Conservation (phyloP, 2,888 invertebrate genomes). For the Tetranychus truncatus region DNA sequence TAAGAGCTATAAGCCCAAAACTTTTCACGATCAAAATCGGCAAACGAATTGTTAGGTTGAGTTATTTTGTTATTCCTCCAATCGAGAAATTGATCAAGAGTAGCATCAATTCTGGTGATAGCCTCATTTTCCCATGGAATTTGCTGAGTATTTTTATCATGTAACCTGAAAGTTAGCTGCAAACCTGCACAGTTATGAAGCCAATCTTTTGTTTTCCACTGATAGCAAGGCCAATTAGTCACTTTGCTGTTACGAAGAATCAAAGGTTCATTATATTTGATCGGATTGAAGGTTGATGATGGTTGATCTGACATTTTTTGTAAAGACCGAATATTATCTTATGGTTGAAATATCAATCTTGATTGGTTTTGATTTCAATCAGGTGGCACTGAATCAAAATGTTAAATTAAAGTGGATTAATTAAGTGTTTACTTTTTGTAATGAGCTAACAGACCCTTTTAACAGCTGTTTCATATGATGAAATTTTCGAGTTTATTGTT, state of each 20-base stretch:
- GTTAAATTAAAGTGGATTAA: too few relatives aligned
- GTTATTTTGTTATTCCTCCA: constrained; percentile 16
- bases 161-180: constrained; percentile 17
- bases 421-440: background rate
- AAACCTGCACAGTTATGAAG: constrained; percentile 10
- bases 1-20: constrained; percentile 25
- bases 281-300: background rate
- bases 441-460: background rate
- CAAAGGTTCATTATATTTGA: background rate
- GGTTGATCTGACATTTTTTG: too few relatives aligned
- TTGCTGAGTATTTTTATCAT: constrained; percentile 6
- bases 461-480: background rate
- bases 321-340: too few relatives aligned
- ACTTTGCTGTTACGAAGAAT: background rate
- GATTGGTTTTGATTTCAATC: too few relatives aligned
- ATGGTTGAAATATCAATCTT: too few relatives aligned
- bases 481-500: background rate
- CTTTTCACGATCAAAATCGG: constrained; percentile 15
- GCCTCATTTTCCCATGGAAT: constrained; percentile 20
- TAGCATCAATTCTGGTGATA: constrained; percentile 9
- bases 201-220: constrained; percentile 20
- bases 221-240: constrained; percentile 16
- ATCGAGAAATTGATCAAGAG: constrained; percentile 20
- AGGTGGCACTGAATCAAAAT: too few relatives aligned
- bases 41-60: constrained; percentile 19